Percentiles rank a stretch among this genome's conserved stretches.
phyloP scores from a whole-genome alignment of 2,888 invertebrate species.

The Clepsis dumicolana region DNA sequence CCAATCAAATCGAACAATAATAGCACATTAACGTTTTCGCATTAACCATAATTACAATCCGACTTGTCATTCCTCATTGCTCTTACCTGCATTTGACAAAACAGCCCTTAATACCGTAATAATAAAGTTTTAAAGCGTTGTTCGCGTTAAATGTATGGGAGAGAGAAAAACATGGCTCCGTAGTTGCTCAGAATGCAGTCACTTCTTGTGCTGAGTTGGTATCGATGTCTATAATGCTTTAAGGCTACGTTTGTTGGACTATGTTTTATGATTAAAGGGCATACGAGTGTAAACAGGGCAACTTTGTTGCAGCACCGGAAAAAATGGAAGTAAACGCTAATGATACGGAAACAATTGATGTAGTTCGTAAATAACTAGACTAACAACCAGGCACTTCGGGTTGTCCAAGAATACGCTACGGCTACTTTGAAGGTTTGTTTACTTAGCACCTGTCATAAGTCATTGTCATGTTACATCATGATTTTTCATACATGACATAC shows the following conservation, averaged over 20 bases:
- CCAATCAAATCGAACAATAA: constrained; percentile 1
- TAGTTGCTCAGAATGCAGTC: constrained; percentile 4
- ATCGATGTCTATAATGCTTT: constrained; percentile 13
- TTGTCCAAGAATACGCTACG: no score
- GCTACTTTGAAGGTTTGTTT: no score
- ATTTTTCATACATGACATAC: no score
- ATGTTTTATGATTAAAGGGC: background rate
- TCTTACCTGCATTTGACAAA: background rate
- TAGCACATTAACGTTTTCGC: background rate
- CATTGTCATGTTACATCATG: no score
- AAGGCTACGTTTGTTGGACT: background rate
- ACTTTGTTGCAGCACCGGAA: no score
- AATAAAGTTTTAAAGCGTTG: background rate
- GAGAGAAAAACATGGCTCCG: background rate
- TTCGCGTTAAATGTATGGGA: background rate
- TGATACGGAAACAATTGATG: no score
- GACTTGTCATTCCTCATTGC: background rate
- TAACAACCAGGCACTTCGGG: no score
- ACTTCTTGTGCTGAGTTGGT: constrained; percentile 6
- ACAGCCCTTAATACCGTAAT: background rate
- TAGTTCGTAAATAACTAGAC: no score
- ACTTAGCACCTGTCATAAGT: no score
- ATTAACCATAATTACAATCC: constrained; percentile 8
- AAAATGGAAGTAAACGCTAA: no score
- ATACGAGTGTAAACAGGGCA: no score